A percentile compares a stretch with the other conserved stretches of the same genome.
These are phyloP conservation scores for Dioctria rufipes DNA, from an alignment of 2,888 invertebrate species.

Conservation along the genomic window DNA sequence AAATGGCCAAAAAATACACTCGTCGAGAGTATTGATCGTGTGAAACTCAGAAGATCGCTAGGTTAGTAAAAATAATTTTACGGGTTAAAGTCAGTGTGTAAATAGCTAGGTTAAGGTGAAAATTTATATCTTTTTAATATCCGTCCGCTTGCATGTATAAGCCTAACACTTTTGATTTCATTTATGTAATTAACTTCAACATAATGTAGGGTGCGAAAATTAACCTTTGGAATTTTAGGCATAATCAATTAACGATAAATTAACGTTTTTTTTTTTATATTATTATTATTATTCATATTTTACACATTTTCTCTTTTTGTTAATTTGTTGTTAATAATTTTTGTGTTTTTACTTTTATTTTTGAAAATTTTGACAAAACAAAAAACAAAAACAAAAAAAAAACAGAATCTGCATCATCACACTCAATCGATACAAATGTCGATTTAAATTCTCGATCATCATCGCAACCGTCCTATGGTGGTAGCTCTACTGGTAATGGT, in stretches of 20 bases:
- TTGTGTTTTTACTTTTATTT: slow-evolving; percentile 38
- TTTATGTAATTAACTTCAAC: slow-evolving; percentile 8
- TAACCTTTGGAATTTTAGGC: too few relatives aligned
- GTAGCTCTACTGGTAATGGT: slow-evolving; percentile 54
- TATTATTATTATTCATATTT: slow-evolving; percentile 1
- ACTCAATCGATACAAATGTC: slow-evolving; percentile 43
- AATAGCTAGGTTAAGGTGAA: slow-evolving; percentile 14
- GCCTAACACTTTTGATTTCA: slow-evolving; percentile 29
- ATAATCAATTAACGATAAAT: too few relatives aligned
- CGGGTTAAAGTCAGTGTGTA: slow-evolving; percentile 2
- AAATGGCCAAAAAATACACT: slow-evolving; percentile 7
- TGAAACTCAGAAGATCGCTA: background rate
- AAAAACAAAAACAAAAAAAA: background rate
- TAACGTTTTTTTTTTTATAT: slow-evolving; percentile 7
- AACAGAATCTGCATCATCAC: slow-evolving; percentile 54
- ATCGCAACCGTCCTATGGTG: slow-evolving; percentile 53
- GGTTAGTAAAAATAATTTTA: too few relatives aligned
- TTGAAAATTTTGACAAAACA: background rate
- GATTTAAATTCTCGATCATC: slow-evolving; percentile 36
- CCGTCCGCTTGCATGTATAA: slow-evolving; percentile 46
- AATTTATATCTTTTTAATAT: slow-evolving; percentile 48
- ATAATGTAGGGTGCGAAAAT: too few relatives aligned
- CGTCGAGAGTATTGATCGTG: slow-evolving; percentile 13
- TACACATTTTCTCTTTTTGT: too few relatives aligned
- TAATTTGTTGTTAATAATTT: background rate